Evolutionary conservation across 2,113 vertebrate species (phyloP).

Genomic region (Corapipo altera): DNA sequence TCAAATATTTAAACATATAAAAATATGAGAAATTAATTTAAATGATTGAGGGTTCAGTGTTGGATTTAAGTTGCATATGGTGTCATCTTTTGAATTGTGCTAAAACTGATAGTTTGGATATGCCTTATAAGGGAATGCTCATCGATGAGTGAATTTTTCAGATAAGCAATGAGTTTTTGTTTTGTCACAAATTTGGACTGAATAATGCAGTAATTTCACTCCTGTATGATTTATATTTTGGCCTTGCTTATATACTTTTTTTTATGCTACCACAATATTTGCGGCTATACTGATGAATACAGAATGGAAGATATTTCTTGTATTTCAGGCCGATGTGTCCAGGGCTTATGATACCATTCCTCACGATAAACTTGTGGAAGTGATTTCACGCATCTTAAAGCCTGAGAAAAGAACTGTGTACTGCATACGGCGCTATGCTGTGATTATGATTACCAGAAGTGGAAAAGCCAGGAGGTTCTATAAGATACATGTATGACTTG

Average conservation of each 20-base stretch:
- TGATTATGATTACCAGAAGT: conserved; percentile 73
- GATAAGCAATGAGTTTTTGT: not conserved
- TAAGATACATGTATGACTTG: conserved; percentile 74
- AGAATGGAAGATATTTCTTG: not conserved
- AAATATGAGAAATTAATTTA: not conserved
- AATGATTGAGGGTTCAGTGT: not conserved
- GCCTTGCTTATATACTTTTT: not conserved
- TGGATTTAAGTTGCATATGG: not conserved
- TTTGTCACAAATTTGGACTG: not conserved
- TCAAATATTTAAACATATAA: not conserved
- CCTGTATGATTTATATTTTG: not conserved
- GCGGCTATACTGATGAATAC: not conserved
- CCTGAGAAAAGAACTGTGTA: conserved; percentile 73
- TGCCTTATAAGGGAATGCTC: not conserved
- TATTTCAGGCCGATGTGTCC: conserved; percentile 82
- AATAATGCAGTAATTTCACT: not conserved
- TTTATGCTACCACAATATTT: not conserved
- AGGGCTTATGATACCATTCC: conserved; percentile 90
- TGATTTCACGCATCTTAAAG: conserved; percentile 75
- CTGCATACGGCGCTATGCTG: conserved; percentile 80
- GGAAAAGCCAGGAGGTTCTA: conserved; percentile 77
- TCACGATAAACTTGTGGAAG: conserved; percentile 83
- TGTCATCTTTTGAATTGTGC: not conserved
- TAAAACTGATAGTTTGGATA: not conserved
- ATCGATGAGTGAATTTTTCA: accelerated